Evolutionary conservation across 2,888 invertebrate species (phyloP).

Genomic region (Volucella zonaria): DNA sequence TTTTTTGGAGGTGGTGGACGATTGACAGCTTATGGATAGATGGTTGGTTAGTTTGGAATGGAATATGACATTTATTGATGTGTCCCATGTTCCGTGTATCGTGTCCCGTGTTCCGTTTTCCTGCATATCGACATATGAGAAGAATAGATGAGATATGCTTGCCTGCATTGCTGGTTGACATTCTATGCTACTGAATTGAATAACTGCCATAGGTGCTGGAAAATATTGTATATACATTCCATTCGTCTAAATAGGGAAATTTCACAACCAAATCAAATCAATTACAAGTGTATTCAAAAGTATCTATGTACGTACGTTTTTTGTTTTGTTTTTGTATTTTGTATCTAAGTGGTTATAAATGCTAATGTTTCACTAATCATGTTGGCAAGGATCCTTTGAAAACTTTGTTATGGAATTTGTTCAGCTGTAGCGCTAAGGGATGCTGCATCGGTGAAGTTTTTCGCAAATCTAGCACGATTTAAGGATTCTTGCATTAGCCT

Average conservation of each 20-base stretch:
- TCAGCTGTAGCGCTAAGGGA: constrained; percentile 76
- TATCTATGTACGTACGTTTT: constrained; percentile 41
- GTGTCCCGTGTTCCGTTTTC: too few species aligned
- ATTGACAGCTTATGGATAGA: too few species aligned
- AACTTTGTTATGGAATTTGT: constrained; percentile 77
- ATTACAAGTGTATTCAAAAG: neutral
- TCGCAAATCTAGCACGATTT: constrained; percentile 83
- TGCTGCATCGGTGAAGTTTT: constrained; percentile 81
- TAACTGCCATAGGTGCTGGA: constrained; percentile 51
- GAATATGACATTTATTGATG: constrained; percentile 12
- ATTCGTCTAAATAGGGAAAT: constrained; percentile 18
- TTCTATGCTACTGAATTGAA: constrained; percentile 44
- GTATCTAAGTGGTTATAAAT: constrained; percentile 67
- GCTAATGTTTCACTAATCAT: constrained; percentile 70
- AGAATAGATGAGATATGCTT: constrained; percentile 18
- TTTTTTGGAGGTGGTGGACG: constrained; percentile 29
- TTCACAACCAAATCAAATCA: constrained; percentile 18
- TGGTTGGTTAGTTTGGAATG: constrained; percentile 12
- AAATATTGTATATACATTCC: constrained; percentile 47
- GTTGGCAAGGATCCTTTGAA: constrained; percentile 67
- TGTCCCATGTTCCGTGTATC: too few species aligned
- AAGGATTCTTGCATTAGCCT: constrained; percentile 91
- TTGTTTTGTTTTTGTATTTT: constrained; percentile 53
- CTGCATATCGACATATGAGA: neutral
- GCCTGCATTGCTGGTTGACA: constrained; percentile 38